A percentile compares a stretch with the other conserved stretches of the same genome.
Evolutionary conservation across 2,797 vertebrate species (phyloP).

Genomic region (Pseudotriccus pelzelni): DNA sequence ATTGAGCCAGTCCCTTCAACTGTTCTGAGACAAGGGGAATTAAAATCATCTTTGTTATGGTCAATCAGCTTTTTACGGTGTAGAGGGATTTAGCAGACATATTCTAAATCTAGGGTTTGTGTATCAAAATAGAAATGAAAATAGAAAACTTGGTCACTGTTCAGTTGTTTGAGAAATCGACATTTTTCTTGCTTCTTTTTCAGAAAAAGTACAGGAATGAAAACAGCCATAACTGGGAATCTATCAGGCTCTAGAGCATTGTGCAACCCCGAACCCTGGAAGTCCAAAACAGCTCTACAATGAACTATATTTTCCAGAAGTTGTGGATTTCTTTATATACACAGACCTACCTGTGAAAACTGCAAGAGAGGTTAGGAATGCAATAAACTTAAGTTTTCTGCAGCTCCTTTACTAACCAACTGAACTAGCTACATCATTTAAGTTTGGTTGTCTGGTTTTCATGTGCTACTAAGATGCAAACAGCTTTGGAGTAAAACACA

Average conservation of each 20-base stretch:
- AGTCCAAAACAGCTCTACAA: background rate
- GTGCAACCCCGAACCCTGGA: background rate
- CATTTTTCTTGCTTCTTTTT: slow-evolving; percentile 1
- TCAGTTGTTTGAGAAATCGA: background rate
- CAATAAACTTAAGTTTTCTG: background rate
- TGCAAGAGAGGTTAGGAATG: background rate
- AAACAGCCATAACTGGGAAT: background rate
- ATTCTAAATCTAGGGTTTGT: background rate
- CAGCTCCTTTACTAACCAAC: background rate
- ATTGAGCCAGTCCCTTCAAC: background rate
- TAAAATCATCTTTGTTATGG: background rate
- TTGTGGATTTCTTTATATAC: background rate
- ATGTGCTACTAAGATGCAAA: background rate
- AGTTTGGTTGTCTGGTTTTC: background rate
- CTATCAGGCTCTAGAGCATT: background rate
- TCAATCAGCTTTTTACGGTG: background rate
- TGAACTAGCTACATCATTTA: background rate
- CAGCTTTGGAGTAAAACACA: background rate
- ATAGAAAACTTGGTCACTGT: background rate
- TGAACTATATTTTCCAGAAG: background rate
- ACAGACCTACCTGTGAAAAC: background rate
- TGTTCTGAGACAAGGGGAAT: background rate
- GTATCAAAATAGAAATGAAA: slow-evolving; percentile 18
- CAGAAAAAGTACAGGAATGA: background rate
- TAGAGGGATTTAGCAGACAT: background rate